Conservation (phyloP, 2,113 vertebrate genomes). For the Progne subis region DNA sequence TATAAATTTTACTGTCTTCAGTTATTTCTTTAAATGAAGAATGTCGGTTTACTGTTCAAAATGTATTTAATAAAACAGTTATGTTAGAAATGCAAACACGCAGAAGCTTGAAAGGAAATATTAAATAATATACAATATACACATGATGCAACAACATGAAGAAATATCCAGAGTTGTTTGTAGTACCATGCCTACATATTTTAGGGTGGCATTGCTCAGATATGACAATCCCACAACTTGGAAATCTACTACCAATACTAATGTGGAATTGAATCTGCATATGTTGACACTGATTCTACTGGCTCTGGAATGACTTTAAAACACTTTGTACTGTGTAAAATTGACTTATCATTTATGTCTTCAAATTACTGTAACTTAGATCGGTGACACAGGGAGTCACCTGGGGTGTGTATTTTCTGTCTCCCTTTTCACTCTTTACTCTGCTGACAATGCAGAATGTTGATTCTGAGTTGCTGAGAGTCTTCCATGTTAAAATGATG, state of each 20-base stretch:
- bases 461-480: neutral
- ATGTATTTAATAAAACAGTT: neutral
- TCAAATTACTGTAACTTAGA: neutral
- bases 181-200: neutral
- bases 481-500: neutral
- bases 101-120: neutral
- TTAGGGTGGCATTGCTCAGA: neutral
- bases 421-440: neutral
- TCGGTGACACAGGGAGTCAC: accelerated
- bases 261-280: neutral
- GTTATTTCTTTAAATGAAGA: neutral
- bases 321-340: neutral
- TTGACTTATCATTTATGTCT: neutral
- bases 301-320: neutral
- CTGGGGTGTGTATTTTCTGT: too few species aligned
- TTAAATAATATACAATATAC: neutral
- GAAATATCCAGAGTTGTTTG: neutral
- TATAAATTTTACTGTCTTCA: neutral
- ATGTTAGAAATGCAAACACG: neutral
- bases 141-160: neutral
- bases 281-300: neutral
- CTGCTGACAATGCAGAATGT: neutral
- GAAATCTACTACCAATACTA: neutral
- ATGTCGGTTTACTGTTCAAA: neutral
- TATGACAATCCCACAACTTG: neutral